Conservation (phyloP, 2,888 invertebrate species). For the Malthinus seriepunctatus region DNA sequence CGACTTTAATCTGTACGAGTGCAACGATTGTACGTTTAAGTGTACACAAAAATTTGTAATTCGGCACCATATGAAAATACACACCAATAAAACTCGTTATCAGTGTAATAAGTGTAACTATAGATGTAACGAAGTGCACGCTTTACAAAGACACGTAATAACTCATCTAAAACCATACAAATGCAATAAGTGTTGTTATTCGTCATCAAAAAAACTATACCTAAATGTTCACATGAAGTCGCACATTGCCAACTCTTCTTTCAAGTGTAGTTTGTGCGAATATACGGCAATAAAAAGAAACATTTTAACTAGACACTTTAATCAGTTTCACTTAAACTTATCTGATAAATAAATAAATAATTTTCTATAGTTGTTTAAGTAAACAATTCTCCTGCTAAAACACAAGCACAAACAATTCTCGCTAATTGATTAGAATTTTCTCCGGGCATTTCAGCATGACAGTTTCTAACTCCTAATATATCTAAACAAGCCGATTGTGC, state of each 20-base stretch:
- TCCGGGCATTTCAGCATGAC: conserved; percentile 74
- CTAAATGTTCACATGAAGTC: conserved; percentile 4
- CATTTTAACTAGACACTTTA: background rate
- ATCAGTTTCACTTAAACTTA: background rate
- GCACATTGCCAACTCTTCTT: background rate
- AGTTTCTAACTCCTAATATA: conserved; percentile 81
- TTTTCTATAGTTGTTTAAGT: conserved; percentile 1
- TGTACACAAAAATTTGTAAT: no score
- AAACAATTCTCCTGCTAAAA: conserved; percentile 95
- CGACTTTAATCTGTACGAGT: no score
- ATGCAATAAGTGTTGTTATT: background rate
- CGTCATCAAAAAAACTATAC: background rate
- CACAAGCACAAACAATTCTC: conserved; percentile 89
- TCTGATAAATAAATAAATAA: background rate
- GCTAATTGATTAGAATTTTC: conserved; percentile 88
- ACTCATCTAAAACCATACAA: background rate
- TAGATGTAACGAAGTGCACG: no score
- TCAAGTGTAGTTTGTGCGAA: background rate
- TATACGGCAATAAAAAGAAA: conserved; percentile 1
- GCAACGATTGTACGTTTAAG: no score
- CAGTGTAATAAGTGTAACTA: no score
- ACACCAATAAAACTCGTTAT: no score
- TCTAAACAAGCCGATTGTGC: conserved; percentile 91
- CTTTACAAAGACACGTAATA: no score
- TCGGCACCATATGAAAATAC: no score